Evolutionary conservation across 2,113 vertebrate species (phyloP).

Genomic region (Anarrhichthys ocellatus): DNA sequence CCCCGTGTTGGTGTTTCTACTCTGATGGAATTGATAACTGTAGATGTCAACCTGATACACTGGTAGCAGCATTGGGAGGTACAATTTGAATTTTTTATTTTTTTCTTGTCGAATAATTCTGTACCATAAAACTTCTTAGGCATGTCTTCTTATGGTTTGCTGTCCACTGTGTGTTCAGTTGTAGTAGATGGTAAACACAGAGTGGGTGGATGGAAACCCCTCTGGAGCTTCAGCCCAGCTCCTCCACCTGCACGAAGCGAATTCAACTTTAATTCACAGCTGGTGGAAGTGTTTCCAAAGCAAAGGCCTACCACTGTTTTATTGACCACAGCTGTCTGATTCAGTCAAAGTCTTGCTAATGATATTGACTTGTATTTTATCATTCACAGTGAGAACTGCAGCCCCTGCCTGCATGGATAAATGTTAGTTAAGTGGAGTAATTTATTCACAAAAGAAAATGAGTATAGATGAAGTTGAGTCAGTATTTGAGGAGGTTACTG

Average conservation of each 20-base stretch:
- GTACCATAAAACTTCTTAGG: not conserved
- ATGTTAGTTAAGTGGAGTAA: not conserved
- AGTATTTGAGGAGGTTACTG: not conserved
- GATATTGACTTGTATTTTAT: not conserved
- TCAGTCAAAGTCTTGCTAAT: not conserved
- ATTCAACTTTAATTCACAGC: not conserved
- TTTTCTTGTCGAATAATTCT: too few species aligned
- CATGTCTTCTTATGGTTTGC: not conserved
- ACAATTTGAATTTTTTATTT: too few species aligned
- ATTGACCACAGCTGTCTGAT: not conserved
- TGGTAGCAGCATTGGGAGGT: not conserved
- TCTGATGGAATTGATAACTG: not conserved
- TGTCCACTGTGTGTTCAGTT: not conserved
- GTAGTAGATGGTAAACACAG: slow-evolving; percentile 13
- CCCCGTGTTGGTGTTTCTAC: not conserved
- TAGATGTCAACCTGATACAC: not conserved
- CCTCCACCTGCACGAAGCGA: not conserved
- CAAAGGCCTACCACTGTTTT: not conserved
- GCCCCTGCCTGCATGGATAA: not conserved
- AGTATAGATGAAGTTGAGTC: not conserved
- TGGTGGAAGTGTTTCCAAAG: not conserved
- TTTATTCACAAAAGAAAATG: not conserved
- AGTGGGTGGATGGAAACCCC: slow-evolving; percentile 4
- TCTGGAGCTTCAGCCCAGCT: slow-evolving; percentile 23
- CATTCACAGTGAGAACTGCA: not conserved